A percentile compares a stretch with the other conserved stretches of the same genome.
Evolutionary conservation across 2,113 vertebrate species (phyloP).

Genomic region (Anthoscopus minutus): DNA sequence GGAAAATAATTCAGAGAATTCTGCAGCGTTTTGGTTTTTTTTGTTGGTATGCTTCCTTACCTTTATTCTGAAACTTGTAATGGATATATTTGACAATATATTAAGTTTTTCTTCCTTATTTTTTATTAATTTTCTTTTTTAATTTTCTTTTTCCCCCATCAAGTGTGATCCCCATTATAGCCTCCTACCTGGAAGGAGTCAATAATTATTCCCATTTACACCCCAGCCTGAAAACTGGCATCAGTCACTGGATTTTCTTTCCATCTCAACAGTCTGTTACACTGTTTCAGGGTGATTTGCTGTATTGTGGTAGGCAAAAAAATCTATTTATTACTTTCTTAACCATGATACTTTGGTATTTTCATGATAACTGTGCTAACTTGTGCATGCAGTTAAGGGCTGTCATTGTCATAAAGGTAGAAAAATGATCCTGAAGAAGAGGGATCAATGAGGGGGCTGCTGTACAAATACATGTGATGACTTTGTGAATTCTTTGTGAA

Average conservation of each 20-base stretch:
- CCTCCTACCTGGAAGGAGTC: neutral
- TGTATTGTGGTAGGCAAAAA: neutral
- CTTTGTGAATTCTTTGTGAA: neutral
- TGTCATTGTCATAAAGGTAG: neutral
- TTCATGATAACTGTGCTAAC: accelerated
- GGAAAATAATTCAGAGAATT: neutral
- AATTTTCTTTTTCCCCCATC: accelerated
- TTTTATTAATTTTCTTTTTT: neutral
- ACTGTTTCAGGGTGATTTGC: neutral
- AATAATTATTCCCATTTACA: neutral
- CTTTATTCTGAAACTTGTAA: neutral
- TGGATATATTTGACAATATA: neutral
- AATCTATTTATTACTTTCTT: neutral
- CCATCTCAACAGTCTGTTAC: neutral
- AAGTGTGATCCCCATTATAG: neutral
- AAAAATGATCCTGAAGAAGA: neutral
- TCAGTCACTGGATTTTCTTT: neutral
- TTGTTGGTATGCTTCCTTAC: neutral
- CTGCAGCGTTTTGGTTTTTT: neutral
- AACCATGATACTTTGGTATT: neutral
- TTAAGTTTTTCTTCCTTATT: neutral
- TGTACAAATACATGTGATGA: accelerated
- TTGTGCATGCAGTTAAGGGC: neutral
- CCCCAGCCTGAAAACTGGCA: neutral
- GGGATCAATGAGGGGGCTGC: neutral